phyloP scores from a whole-genome alignment of 2,888 invertebrate genomes.

The Apoderus coryli region DNA sequence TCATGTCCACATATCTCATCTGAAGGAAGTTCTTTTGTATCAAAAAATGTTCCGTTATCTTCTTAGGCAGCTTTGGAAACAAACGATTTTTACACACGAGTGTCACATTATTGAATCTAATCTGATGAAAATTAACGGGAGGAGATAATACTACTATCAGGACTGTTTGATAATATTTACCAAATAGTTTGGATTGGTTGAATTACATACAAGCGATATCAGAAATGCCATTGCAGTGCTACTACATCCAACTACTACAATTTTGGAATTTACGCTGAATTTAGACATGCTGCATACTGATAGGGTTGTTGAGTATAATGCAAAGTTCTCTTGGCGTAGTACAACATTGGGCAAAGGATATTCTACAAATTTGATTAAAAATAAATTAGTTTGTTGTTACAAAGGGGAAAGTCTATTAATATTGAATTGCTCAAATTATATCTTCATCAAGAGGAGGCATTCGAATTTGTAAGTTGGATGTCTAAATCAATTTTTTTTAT shows the following conservation, averaged over 20 bases:
- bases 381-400: too few relatives aligned
- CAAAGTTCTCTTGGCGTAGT: constrained; percentile 25
- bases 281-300: constrained; percentile 37
- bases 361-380: too few relatives aligned
- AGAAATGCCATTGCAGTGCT: constrained; percentile 47
- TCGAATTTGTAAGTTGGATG: too few relatives aligned
- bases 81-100: constrained; percentile 52
- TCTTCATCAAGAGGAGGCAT: too few relatives aligned
- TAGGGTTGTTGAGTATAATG: constrained; percentile 42
- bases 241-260: constrained; percentile 53
- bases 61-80: constrained; percentile 28
- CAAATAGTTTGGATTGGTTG: constrained; percentile 18
- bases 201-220: constrained; percentile 42
- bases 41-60: constrained; percentile 34
- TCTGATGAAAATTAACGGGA: too few relatives aligned
- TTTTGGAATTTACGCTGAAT: constrained; percentile 39
- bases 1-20: constrained; percentile 37
- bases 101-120: constrained; percentile 55
- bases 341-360: constrained; percentile 15
- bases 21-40: constrained; percentile 40
- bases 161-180: too few relatives aligned
- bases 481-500: too few relatives aligned
- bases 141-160: too few relatives aligned
- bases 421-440: too few relatives aligned
- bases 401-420: too few relatives aligned